A percentile compares a stretch with the other conserved stretches of the same genome.
phyloP scores from a whole-genome alignment of 1,140 invertebrate species.

The Neelides sp. region DNA sequence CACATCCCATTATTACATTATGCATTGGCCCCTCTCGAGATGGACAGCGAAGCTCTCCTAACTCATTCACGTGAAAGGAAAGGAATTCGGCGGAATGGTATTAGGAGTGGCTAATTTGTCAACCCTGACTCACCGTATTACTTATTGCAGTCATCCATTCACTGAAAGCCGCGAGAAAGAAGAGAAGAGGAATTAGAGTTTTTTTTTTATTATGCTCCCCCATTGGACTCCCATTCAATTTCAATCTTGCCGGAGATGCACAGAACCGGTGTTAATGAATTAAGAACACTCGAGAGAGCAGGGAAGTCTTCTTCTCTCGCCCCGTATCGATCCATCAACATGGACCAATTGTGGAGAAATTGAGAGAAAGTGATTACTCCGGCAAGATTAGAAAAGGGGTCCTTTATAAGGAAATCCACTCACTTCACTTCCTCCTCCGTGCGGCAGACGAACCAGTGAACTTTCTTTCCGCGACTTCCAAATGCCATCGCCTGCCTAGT shows the following conservation, averaged over 20 bases:
- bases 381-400: conserved; percentile 1
- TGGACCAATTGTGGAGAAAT: background rate
- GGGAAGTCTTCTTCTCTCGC: background rate
- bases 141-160: conserved; percentile 58
- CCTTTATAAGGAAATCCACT: conserved; percentile 32
- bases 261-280: background rate
- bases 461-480: conserved; percentile 46
- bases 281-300: background rate
- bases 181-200: conserved; percentile 24
- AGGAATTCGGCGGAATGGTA: too few relatives aligned
- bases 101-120: background rate
- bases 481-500: conserved; percentile 57
- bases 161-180: conserved; percentile 37
- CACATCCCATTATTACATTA: too few relatives aligned
- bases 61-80: too few relatives aligned
- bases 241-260: background rate
- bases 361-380: background rate
- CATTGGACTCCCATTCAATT: background rate
- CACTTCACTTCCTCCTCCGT: conserved; percentile 53
- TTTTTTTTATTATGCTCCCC: background rate
- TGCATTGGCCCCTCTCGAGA: too few relatives aligned
- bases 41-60: too few relatives aligned
- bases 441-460: conserved; percentile 50
- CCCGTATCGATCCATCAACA: background rate
- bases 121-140: conserved; percentile 47